Conservation (phyloP, 1,140 invertebrate genomes). For the Pemphigus obesinymphae region DNA sequence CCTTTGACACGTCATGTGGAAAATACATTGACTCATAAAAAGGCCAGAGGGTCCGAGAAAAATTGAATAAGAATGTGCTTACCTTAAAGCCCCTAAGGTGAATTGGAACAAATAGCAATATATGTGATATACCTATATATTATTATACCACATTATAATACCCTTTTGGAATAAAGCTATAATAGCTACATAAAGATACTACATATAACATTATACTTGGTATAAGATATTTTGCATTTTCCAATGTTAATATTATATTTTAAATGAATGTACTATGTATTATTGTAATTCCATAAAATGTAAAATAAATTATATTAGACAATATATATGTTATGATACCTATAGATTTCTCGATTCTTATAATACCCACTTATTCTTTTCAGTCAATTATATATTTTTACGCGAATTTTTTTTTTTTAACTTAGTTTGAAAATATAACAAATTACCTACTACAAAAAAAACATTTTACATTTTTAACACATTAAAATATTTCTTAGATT, state of each 20-base stretch:
- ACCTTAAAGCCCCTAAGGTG: neutral
- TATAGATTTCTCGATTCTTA: no score
- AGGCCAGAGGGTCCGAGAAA: constrained; percentile 24
- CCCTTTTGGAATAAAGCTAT: neutral
- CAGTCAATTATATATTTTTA: no score
- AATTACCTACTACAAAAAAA: no score
- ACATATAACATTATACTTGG: neutral
- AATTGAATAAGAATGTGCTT: constrained; percentile 26
- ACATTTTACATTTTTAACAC: no score
- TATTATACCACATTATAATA: neutral
- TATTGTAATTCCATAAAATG: no score
- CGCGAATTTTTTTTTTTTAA: no score
- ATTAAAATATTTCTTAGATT: no score
- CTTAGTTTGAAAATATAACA: no score
- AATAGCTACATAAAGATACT: neutral
- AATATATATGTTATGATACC: no score
- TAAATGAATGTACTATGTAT: no score
- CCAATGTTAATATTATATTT: neutral
- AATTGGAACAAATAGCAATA: neutral
- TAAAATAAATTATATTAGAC: no score
- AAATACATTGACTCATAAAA: constrained; percentile 24
- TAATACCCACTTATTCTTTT: no score
- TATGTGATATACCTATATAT: neutral
- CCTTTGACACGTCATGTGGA: constrained; percentile 30
- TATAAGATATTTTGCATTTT: neutral